These are phyloP conservation scores for Grapholita molesta DNA, from an alignment of 1,140 invertebrate genomes.

Conservation along the genomic window DNA sequence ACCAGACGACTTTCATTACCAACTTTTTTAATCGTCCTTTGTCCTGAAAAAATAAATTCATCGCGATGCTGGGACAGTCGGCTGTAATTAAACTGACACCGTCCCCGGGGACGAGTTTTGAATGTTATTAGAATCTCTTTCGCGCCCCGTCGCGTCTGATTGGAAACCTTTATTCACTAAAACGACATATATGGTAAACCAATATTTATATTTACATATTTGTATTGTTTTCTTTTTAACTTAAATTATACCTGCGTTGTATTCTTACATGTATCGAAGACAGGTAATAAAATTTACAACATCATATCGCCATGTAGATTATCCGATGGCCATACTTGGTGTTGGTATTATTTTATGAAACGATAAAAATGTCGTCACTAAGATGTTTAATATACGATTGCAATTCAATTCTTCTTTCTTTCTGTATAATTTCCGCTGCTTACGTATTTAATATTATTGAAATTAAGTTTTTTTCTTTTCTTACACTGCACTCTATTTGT, in stretches of 20 bases:
- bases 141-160: conserved; percentile 63
- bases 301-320: background rate
- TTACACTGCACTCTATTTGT: too few species aligned
- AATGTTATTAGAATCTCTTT: conserved; percentile 77
- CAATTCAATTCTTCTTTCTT: background rate
- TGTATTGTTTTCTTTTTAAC: background rate
- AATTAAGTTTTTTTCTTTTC: too few species aligned
- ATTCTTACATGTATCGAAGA: background rate
- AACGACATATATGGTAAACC: background rate
- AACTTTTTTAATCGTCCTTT: conserved; percentile 77
- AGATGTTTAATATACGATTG: background rate
- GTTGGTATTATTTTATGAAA: background rate
- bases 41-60: conserved; percentile 72
- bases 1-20: conserved; percentile 65
- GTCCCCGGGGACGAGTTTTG: conserved; percentile 69
- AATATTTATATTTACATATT: too few species aligned
- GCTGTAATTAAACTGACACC: conserved; percentile 74
- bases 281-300: background rate
- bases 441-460: too few species aligned
- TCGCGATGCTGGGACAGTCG: conserved; percentile 56
- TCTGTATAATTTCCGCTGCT: too few species aligned
- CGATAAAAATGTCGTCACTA: background rate
- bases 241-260: background rate
- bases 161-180: conserved; percentile 49
- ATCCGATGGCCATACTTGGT: background rate